These are phyloP conservation scores for Oscheius sp. DNA, from an alignment of 1,140 invertebrate genomes.

Conservation along the genomic window DNA sequence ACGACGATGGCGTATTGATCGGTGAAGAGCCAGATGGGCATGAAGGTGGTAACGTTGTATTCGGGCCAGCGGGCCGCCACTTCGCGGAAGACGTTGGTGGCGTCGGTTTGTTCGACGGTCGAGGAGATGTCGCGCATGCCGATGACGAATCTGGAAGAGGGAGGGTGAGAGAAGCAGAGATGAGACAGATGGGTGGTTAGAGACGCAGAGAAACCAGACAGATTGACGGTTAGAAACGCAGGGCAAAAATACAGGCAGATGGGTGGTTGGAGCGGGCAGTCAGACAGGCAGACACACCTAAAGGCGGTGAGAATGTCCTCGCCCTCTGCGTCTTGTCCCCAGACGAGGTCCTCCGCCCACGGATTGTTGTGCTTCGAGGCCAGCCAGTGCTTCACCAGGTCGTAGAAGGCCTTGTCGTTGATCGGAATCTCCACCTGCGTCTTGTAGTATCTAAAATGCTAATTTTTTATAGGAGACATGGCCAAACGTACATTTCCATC, in stretches of 20 bases:
- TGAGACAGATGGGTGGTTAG: no score
- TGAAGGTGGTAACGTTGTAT: conserved; percentile 83
- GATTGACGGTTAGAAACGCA: neutral
- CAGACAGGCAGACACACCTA: conserved; percentile 19
- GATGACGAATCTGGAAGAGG: conserved; percentile 75
- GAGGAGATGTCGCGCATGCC: conserved; percentile 84
- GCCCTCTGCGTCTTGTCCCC: conserved; percentile 22
- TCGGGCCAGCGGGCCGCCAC: conserved; percentile 73
- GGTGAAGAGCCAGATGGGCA: conserved; percentile 90
- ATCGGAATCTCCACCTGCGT: conserved; percentile 74
- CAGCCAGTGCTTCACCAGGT: conserved; percentile 33
- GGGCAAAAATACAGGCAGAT: neutral
- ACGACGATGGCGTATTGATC: conserved; percentile 87
- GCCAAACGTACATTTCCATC: conserved; percentile 71
- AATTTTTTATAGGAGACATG: neutral
- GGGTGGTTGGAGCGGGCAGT: neutral
- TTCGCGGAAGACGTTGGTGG: conserved; percentile 76
- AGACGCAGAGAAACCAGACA: no score
- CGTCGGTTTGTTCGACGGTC: conserved; percentile 84
- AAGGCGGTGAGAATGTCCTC: conserved; percentile 10
- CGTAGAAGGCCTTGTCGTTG: conserved; percentile 45
- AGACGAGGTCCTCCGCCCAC: conserved; percentile 36
- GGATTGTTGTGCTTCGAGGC: conserved; percentile 24
- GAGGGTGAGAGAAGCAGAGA: conserved; percentile 42
- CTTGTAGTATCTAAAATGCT: conserved; percentile 68